Percentiles rank a stretch among this genome's conserved stretches.
These are phyloP conservation scores for Drosophila colorata DNA, from an alignment of 2,888 invertebrate genomes.

Conservation along the genomic window DNA sequence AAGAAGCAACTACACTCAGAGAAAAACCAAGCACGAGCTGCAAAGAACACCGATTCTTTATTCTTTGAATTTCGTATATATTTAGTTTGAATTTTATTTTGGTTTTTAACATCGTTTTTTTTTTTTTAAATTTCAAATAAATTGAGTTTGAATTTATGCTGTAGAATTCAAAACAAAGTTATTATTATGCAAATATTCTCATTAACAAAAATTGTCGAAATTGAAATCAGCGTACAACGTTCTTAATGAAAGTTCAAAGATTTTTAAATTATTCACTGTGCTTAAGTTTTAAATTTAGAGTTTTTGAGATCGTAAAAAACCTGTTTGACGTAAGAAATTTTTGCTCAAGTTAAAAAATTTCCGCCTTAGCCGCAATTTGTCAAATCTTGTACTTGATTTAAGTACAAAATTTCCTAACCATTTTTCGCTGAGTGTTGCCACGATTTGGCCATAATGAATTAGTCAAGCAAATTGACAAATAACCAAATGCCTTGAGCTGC, in stretches of 20 bases:
- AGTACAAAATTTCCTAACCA: too few relatives aligned
- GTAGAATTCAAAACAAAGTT: too few relatives aligned
- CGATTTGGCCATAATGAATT: background rate
- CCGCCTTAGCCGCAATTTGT: background rate
- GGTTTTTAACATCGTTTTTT: too few relatives aligned
- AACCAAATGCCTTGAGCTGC: slow-evolving; percentile 1
- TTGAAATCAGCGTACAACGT: background rate
- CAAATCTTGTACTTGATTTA: background rate
- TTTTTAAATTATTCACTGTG: background rate
- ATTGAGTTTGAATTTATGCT: too few relatives aligned
- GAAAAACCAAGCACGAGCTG: background rate
- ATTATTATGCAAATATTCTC: too few relatives aligned
- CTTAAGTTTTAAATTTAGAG: background rate
- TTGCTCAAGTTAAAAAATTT: background rate
- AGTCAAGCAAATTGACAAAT: slow-evolving; percentile 8
- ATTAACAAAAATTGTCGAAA: background rate
- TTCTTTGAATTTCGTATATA: too few relatives aligned
- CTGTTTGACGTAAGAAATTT: background rate
- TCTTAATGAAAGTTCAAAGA: background rate
- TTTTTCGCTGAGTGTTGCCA: background rate
- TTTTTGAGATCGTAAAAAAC: background rate
- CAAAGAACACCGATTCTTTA: too few relatives aligned
- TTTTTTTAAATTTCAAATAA: too few relatives aligned
- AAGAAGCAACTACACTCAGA: background rate
- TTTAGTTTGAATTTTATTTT: too few relatives aligned